Conservation (phyloP, 2,888 invertebrate genomes). For the Hyppa rectilinea region DNA sequence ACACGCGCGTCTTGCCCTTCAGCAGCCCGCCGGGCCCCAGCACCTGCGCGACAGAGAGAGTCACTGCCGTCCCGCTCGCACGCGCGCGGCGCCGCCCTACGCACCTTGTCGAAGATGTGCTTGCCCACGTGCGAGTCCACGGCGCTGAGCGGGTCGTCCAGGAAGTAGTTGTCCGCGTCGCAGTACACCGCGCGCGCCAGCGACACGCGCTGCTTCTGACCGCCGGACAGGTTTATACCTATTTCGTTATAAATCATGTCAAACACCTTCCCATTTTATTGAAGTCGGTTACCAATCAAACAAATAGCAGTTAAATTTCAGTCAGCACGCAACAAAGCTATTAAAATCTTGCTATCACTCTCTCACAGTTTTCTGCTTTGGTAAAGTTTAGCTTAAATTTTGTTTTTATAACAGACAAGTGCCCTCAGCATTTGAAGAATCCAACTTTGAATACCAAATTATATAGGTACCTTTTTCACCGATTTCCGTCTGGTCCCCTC, state of each 20-base stretch:
- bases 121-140: slow-evolving; percentile 50
- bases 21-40: slow-evolving; percentile 95
- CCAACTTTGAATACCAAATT: slow-evolving; percentile 1
- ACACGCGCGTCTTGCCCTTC: slow-evolving; percentile 95
- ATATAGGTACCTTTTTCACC: slow-evolving; percentile 99
- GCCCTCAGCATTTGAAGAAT: not conserved
- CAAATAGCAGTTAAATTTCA: not conserved
- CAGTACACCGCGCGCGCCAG: slow-evolving; percentile 46
- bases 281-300: not conserved
- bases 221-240: slow-evolving; percentile 45
- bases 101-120: slow-evolving; percentile 47
- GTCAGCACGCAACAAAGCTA: not conserved
- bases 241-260: not conserved
- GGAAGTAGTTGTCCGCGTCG: slow-evolving; percentile 51
- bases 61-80: slow-evolving; percentile 19
- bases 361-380: no score
- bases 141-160: slow-evolving; percentile 52
- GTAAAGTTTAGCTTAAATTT: no score
- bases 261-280: not conserved
- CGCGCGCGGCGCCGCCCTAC: not conserved
- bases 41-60: slow-evolving; percentile 73
- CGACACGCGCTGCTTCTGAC: slow-evolving; percentile 46
- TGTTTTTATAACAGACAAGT: not conserved
- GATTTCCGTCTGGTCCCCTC: slow-evolving; percentile 99
- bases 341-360: no score